phyloP scores from a whole-genome alignment of 1,140 invertebrate genomes.

The Babylonia areolata region DNA sequence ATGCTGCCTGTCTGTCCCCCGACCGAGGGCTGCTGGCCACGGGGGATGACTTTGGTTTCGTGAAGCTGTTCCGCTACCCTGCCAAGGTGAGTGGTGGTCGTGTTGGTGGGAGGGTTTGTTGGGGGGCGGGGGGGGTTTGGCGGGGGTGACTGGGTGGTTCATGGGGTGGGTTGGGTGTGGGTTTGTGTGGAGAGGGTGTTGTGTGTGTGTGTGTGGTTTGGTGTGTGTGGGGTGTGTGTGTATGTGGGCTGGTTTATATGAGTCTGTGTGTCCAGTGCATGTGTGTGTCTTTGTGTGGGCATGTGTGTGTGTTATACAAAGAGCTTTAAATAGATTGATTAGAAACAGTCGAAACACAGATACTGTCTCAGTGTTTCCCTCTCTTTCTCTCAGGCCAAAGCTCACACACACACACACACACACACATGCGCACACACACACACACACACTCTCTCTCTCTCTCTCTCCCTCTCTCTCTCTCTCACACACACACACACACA shows the following conservation, averaged over 20 bases:
- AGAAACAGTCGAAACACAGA: too few species aligned
- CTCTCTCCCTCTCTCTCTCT: not conserved
- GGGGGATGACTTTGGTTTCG: slow-evolving; percentile 76
- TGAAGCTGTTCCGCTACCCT: slow-evolving; percentile 76
- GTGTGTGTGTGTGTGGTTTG: too few species aligned
- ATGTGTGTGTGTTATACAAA: not conserved
- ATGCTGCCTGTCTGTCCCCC: slow-evolving; percentile 68
- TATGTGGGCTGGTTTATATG: not conserved
- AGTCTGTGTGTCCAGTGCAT: not conserved
- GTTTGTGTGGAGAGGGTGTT: too few species aligned
- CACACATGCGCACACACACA: too few species aligned
- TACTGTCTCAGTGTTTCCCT: not conserved
- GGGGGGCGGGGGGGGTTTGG: too few species aligned
- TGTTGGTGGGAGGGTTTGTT: too few species aligned
- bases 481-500: not conserved
- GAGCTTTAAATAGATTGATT: too few species aligned
- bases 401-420: not conserved
- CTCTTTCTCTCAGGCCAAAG: not conserved
- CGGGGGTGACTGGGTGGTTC: too few species aligned
- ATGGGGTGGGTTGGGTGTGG: too few species aligned
- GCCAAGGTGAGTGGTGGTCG: slow-evolving; percentile 60
- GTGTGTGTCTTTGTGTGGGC: not conserved
- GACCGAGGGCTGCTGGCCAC: slow-evolving; percentile 72
- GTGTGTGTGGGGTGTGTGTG: too few species aligned
- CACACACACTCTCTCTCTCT: not conserved